A percentile compares a stretch with the other conserved stretches of the same genome.
phyloP scores from a whole-genome alignment of 2,797 vertebrate genomes.

The Coregonus suidteri region DNA sequence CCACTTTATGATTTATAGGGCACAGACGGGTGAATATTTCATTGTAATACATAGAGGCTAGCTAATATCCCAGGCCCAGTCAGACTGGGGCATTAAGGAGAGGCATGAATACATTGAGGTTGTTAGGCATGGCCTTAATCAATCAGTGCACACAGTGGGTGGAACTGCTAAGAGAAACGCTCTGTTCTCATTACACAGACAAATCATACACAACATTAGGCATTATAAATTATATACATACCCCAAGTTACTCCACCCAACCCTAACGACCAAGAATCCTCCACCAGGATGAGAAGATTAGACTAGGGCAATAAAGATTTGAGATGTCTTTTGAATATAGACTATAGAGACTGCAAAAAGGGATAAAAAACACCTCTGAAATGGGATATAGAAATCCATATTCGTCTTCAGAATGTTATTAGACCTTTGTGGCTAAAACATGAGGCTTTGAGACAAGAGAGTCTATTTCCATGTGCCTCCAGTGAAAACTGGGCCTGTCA shows the following conservation, averaged over 20 bases:
- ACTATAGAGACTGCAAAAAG: conserved; percentile 36
- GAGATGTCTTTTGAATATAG: conserved; percentile 48
- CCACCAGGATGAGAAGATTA: conserved; percentile 35
- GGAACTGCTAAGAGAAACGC: conserved; percentile 64
- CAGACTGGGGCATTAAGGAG: conserved; percentile 60
- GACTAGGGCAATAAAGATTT: conserved; percentile 53
- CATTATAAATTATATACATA: conserved; percentile 67
- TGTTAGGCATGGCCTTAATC: conserved; percentile 70
- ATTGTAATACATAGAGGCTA: conserved; percentile 72
- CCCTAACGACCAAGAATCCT: conserved; percentile 23
- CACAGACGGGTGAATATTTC: conserved; percentile 69
- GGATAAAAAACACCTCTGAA: conserved; percentile 18
- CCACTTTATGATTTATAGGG: conserved; percentile 72
- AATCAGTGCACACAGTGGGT: conserved; percentile 72
- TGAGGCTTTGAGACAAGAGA: conserved; percentile 49
- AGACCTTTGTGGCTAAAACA: conserved; percentile 58
- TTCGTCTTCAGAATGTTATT: conserved; percentile 37
- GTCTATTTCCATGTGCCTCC: conserved; percentile 48
- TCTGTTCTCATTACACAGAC: conserved; percentile 75
- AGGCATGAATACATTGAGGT: conserved; percentile 66
- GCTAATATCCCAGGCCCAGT: conserved; percentile 67
- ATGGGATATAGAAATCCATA: not conserved
- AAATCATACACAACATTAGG: conserved; percentile 70
- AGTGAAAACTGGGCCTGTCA: conserved; percentile 51
- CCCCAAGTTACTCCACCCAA: conserved; percentile 40